A percentile compares a stretch with the other conserved stretches of the same genome.
phyloP scores from a whole-genome alignment of 2,113 vertebrate species.

The Scortum barcoo region DNA sequence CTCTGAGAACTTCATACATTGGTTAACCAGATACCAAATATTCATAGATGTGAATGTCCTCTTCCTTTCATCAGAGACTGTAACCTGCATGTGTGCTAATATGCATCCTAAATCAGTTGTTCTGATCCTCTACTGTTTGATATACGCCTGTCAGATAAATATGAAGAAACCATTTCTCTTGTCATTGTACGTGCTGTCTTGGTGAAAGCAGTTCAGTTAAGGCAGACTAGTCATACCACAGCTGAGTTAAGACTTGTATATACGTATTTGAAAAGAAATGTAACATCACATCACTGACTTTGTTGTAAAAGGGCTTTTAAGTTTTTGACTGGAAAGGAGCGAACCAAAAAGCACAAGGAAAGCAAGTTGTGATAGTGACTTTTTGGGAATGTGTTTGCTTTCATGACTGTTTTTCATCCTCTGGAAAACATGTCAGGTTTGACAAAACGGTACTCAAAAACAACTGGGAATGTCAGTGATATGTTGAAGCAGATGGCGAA shows the following conservation, averaged over 20 bases:
- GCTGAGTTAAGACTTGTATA: constrained; percentile 35
- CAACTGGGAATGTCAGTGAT: constrained; percentile 41
- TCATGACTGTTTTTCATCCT: constrained; percentile 28
- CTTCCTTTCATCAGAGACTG: constrained; percentile 29
- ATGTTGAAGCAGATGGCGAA: constrained; percentile 68
- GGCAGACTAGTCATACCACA: constrained; percentile 27
- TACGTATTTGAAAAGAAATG: constrained; percentile 44
- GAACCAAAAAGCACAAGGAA: constrained; percentile 77
- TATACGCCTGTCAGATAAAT: constrained; percentile 26
- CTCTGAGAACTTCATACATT: constrained; percentile 6
- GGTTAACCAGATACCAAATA: constrained; percentile 36
- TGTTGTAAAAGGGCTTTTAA: constrained; percentile 65
- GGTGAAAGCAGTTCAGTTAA: constrained; percentile 51
- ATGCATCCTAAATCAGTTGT: constrained; percentile 46
- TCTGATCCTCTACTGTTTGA: constrained; percentile 34
- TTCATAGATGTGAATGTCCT: constrained; percentile 38
- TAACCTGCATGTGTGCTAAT: constrained; percentile 71
- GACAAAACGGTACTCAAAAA: constrained; percentile 15
- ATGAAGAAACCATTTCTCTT: constrained; percentile 32
- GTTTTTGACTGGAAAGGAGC: constrained; percentile 73
- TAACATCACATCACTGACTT: constrained; percentile 12
- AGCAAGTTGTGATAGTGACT: constrained; percentile 81
- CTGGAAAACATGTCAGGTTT: constrained; percentile 38
- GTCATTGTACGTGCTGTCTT: constrained; percentile 31
- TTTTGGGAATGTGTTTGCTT: constrained; percentile 81